Conservation (phyloP, 2,113 vertebrate species). For the Zeus faber region DNA sequence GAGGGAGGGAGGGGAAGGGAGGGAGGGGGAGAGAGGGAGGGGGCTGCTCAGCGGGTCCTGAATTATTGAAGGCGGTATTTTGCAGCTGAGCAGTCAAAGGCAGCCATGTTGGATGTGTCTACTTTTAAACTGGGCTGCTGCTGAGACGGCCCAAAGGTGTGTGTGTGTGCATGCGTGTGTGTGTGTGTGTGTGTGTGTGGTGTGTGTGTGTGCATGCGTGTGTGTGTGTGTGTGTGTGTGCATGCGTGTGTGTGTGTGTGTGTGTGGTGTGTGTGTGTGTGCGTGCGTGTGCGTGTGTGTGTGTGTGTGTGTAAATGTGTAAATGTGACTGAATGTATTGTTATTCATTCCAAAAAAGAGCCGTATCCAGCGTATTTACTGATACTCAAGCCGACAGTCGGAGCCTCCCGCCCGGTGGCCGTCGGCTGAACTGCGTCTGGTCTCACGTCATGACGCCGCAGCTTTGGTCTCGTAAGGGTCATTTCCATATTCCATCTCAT, state of each 20-base stretch:
- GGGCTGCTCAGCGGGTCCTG: slow-evolving; percentile 49
- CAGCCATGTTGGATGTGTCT: slow-evolving; percentile 38
- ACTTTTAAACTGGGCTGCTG: slow-evolving; percentile 18
- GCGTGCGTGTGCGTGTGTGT: slow-evolving; percentile 5
- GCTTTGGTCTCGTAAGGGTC: too few relatives aligned
- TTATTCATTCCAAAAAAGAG: too few relatives aligned
- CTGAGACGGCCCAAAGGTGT: slow-evolving; percentile 22
- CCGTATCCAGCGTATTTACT: too few relatives aligned
- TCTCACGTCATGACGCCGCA: too few relatives aligned
- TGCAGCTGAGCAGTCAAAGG: slow-evolving; percentile 55
- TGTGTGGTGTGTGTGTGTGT: slow-evolving; percentile 9
- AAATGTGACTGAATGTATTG: too few relatives aligned
- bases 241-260: not conserved
- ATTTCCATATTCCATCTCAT: too few relatives aligned
- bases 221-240: slow-evolving; percentile 9
- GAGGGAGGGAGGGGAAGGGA: not conserved
- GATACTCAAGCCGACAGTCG: too few relatives aligned
- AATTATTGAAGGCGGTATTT: slow-evolving; percentile 74
- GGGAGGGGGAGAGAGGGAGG: slow-evolving; percentile 1
- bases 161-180: slow-evolving; percentile 10
- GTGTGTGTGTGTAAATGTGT: not conserved
- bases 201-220: slow-evolving; percentile 7
- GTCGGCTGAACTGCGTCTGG: too few relatives aligned
- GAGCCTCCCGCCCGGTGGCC: too few relatives aligned
- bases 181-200: slow-evolving; percentile 5